These are phyloP conservation scores for Hystrix brachyura DNA, from an alignment of 2,113 vertebrate genomes.

Conservation along the genomic window DNA sequence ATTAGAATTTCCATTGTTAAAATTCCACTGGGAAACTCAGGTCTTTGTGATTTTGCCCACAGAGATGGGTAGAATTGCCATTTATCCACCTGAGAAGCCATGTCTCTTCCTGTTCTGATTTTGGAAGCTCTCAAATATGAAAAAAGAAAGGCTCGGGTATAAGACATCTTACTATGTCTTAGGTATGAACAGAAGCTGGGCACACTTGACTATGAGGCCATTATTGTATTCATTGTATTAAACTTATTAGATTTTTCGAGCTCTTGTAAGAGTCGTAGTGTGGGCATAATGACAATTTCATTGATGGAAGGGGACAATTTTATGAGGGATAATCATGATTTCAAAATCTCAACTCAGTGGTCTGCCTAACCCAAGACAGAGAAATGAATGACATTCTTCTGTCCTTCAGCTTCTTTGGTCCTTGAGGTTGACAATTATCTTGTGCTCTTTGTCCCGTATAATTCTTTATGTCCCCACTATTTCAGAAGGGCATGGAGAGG, in stretches of 20 bases:
- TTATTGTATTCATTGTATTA: no score
- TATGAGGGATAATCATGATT: neutral
- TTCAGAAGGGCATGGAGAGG: neutral
- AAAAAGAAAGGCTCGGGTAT: neutral
- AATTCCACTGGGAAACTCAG: neutral
- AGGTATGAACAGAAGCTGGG: no score
- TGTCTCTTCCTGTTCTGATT: neutral
- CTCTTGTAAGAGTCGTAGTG: neutral
- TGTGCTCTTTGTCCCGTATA: no score
- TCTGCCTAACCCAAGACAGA: neutral
- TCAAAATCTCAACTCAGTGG: neutral
- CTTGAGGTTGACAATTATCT: no score
- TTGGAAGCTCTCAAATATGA: neutral
- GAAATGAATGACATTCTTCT: neutral
- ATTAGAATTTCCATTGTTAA: neutral
- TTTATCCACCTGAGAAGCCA: neutral
- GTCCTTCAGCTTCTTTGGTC: neutral
- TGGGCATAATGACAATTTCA: neutral
- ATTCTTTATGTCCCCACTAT: rapidly evolving
- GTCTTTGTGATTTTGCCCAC: neutral
- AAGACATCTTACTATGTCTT: neutral
- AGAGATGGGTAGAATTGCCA: neutral
- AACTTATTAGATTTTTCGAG: rapidly evolving
- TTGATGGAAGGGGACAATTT: neutral
- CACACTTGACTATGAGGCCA: neutral